These are phyloP conservation scores for Holothuria glaberrima DNA, from an alignment of 35 echinoderm and acorn worm genomes.

Conservation along the genomic window DNA sequence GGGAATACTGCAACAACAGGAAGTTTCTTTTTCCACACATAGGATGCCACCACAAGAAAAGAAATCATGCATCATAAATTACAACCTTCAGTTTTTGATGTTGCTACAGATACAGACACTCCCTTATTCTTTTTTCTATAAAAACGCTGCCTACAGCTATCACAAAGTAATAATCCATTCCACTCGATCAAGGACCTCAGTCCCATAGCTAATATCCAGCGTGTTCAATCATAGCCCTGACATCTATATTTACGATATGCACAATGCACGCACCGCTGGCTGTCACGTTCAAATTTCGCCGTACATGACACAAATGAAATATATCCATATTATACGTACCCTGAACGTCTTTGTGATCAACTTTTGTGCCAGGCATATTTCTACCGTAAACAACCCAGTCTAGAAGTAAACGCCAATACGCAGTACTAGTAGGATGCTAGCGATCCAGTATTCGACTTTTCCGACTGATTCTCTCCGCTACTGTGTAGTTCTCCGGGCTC, in stretches of 20 bases:
- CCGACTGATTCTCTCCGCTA: background rate
- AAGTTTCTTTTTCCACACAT: no score
- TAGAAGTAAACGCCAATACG: no score
- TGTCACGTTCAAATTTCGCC: background rate
- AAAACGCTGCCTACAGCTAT: no score
- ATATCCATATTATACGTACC: background rate
- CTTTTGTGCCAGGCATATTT: slow-evolving; percentile 11
- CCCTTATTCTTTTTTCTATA: no score
- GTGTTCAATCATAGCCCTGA: background rate
- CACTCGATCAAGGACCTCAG: background rate
- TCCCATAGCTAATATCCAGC: background rate
- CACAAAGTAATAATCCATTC: no score
- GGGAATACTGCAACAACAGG: no score
- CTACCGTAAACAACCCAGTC: background rate
- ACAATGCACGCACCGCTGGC: background rate
- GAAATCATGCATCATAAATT: no score
- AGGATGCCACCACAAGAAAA: no score
- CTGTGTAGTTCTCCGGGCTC: background rate
- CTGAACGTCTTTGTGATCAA: slow-evolving; percentile 5
- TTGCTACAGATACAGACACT: no score
- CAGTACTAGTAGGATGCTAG: no score
- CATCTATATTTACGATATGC: background rate
- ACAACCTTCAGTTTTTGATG: no score
- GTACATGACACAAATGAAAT: background rate
- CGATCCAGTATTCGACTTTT: background rate